Conservation (phyloP, 2,888 invertebrate genomes). For the Homarus gammarus region DNA sequence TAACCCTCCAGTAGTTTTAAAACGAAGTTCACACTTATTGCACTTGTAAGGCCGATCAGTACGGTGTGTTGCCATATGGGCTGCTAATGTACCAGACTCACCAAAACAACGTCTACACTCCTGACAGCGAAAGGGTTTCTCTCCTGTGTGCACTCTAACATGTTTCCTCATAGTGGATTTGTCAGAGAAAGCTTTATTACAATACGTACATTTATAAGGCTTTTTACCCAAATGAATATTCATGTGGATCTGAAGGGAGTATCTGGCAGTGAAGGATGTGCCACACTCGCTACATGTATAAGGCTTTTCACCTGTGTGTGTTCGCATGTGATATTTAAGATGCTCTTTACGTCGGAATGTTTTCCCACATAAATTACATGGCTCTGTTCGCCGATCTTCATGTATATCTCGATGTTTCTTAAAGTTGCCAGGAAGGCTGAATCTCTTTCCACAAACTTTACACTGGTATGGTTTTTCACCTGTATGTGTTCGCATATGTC, state of each 20-base stretch:
- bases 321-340: conserved; percentile 68
- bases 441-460: conserved; percentile 69
- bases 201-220: conserved; percentile 69
- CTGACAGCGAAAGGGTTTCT: conserved; percentile 63
- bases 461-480: conserved; percentile 74
- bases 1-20: conserved; percentile 69
- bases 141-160: conserved; percentile 66
- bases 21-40: conserved; percentile 58
- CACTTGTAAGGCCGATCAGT: conserved; percentile 63
- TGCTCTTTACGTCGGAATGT: conserved; percentile 71
- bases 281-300: conserved; percentile 64
- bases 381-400: conserved; percentile 68
- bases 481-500: conserved; percentile 70
- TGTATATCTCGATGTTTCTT: conserved; percentile 73
- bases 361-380: conserved; percentile 67
- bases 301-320: conserved; percentile 71
- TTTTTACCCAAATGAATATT: conserved; percentile 70
- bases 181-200: conserved; percentile 68
- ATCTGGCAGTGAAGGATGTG: conserved; percentile 69
- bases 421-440: conserved; percentile 72
- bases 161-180: conserved; percentile 74
- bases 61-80: conserved; percentile 67
- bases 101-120: conserved; percentile 64
- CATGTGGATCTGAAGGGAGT: conserved; percentile 73
- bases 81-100: conserved; percentile 65